phyloP scores from a whole-genome alignment of 2,888 invertebrate species.

The Chorisops tibialis region DNA sequence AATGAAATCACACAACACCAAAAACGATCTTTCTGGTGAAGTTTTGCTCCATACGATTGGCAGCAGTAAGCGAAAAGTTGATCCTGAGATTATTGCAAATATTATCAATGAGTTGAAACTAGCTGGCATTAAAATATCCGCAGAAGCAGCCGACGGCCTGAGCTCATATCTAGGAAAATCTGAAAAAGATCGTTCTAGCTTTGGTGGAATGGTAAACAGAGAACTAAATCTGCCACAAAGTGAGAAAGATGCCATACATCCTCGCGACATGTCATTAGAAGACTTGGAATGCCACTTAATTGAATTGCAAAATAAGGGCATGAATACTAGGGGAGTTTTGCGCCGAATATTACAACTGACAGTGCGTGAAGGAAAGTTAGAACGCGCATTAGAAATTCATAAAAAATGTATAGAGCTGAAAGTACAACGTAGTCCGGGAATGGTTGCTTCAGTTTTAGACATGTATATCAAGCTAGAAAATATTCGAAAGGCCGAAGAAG shows the following conservation, averaged over 20 bases:
- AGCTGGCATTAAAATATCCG: conserved; percentile 51
- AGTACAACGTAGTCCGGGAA: conserved; percentile 61
- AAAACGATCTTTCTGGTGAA: conserved; percentile 58
- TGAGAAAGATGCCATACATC: conserved; percentile 49
- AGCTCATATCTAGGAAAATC: conserved; percentile 42
- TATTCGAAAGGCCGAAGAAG: conserved; percentile 55
- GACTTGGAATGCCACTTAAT: conserved; percentile 62
- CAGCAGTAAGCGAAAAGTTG: conserved; percentile 51
- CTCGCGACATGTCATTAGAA: conserved; percentile 61
- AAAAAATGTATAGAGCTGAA: conserved; percentile 55
- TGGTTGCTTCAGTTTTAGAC: conserved; percentile 64
- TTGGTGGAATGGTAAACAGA: conserved; percentile 52
- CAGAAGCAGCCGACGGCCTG: conserved; percentile 53
- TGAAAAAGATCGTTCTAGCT: conserved; percentile 9
- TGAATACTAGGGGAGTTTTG: conserved; percentile 65
- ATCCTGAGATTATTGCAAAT: conserved; percentile 49
- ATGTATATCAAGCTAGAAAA: conserved; percentile 59
- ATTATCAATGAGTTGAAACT: conserved; percentile 52
- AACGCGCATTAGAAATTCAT: conserved; percentile 57
- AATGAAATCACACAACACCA: conserved; percentile 50
- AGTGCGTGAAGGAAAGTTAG: conserved; percentile 56
- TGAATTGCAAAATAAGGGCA: conserved; percentile 63
- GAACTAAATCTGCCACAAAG: conserved; percentile 48
- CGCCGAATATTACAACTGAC: conserved; percentile 60
- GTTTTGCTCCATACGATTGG: conserved; percentile 55